These are phyloP conservation scores for Metopolophium dirhodum DNA, from an alignment of 1,140 invertebrate genomes.

Conservation along the genomic window DNA sequence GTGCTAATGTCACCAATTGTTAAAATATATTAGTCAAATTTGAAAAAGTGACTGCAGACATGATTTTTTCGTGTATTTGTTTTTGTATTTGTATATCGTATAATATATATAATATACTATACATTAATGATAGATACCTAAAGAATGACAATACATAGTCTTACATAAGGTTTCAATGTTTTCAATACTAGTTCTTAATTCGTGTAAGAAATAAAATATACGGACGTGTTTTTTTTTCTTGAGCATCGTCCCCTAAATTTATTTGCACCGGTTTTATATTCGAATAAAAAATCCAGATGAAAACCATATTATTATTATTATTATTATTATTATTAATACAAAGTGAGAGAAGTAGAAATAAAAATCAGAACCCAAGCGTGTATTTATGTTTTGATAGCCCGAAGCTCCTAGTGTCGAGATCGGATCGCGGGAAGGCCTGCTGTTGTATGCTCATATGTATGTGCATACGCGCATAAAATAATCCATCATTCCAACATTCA, in stretches of 20 bases:
- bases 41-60: not conserved
- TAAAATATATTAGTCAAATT: too few relatives aligned
- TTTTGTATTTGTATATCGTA: not conserved
- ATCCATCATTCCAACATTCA: constrained; percentile 57
- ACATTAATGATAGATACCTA: not conserved
- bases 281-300: constrained; percentile 39
- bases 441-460: constrained; percentile 35
- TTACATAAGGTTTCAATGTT: not conserved
- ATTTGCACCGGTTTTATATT: constrained; percentile 51
- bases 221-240: not conserved
- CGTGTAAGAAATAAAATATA: not conserved
- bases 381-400: constrained; percentile 55
- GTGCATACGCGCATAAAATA: constrained; percentile 54
- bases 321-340: constrained; percentile 39
- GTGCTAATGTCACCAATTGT: too few relatives aligned
- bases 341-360: constrained; percentile 31
- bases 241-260: constrained; percentile 25
- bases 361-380: constrained; percentile 42
- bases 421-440: constrained; percentile 49
- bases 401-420: constrained; percentile 54
- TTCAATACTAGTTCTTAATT: not conserved
- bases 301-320: constrained; percentile 48
- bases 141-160: not conserved
- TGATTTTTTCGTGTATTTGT: not conserved
- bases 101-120: not conserved